Evolutionary conservation across 1,140 invertebrate species (phyloP).

Genomic region (Phenacoccus solenopsis): DNA sequence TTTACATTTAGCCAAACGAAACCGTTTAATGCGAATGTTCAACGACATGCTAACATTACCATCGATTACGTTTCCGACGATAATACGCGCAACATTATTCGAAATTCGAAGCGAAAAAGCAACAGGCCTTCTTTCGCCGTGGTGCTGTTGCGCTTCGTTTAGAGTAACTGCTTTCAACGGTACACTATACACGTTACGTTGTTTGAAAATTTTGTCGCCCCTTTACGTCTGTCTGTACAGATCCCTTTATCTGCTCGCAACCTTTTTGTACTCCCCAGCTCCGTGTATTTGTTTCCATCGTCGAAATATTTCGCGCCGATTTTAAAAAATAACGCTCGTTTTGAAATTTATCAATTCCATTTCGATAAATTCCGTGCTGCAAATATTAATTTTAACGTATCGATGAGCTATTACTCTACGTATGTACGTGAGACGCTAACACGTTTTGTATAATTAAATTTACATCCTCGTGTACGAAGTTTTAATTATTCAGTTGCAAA

Average conservation of each 20-base stretch:
- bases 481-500: not conserved
- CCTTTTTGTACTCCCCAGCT: not conserved
- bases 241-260: not conserved
- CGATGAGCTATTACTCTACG: too few species aligned
- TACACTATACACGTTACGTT: not conserved
- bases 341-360: not conserved
- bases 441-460: too few species aligned
- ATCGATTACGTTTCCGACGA: not conserved
- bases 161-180: not conserved
- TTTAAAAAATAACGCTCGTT: not conserved
- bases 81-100: not conserved
- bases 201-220: not conserved
- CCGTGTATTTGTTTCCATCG: not conserved
- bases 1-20: constrained; percentile 45
- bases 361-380: not conserved
- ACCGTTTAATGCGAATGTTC: constrained; percentile 43
- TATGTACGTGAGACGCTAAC: too few species aligned
- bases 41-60: constrained; percentile 39
- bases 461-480: not conserved
- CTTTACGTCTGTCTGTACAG: not conserved
- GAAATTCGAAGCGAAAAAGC: not conserved
- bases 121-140: not conserved
- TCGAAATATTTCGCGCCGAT: not conserved
- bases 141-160: constrained; percentile 13
- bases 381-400: not conserved